These are phyloP conservation scores for Diplogasteroides magnus DNA, from an alignment of 1,140 invertebrate genomes.

Conservation along the genomic window DNA sequence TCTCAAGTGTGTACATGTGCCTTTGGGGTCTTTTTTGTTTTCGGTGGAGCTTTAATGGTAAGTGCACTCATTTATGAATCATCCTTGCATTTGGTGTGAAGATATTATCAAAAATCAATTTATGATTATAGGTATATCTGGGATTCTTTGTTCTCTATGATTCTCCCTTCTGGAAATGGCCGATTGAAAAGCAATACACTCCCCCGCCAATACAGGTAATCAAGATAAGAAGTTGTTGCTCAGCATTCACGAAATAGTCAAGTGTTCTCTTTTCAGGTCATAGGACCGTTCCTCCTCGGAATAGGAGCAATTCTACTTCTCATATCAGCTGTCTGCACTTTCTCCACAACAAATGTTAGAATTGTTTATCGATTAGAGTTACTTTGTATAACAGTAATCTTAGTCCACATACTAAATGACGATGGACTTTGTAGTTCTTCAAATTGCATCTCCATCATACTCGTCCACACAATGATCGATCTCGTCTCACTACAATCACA, in stretches of 20 bases:
- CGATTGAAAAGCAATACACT: constrained; percentile 13
- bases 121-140: constrained; percentile 35
- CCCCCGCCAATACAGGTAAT: constrained; percentile 29
- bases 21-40: constrained; percentile 47
- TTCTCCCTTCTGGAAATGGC: constrained; percentile 51
- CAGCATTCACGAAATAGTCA: too few species aligned
- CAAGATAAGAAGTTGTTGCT: too few species aligned
- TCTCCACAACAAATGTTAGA: constrained; percentile 44
- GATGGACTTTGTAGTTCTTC: constrained; percentile 24
- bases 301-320: constrained; percentile 37
- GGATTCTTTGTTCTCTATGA: constrained; percentile 49
- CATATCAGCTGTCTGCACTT: constrained; percentile 32
- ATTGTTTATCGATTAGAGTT: constrained; percentile 8
- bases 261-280: constrained; percentile 34
- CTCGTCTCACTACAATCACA: constrained; percentile 26
- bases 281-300: constrained; percentile 43
- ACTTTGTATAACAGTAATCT: too few species aligned
- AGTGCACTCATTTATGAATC: not conserved
- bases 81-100: not conserved
- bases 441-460: constrained; percentile 22
- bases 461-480: constrained; percentile 13
- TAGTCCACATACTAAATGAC: constrained; percentile 16
- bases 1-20: constrained; percentile 47
- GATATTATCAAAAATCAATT: too few species aligned
- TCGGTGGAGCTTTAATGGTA: constrained; percentile 49